phyloP scores from a whole-genome alignment of 2,888 invertebrate species.

The Hybos culiciformis region DNA sequence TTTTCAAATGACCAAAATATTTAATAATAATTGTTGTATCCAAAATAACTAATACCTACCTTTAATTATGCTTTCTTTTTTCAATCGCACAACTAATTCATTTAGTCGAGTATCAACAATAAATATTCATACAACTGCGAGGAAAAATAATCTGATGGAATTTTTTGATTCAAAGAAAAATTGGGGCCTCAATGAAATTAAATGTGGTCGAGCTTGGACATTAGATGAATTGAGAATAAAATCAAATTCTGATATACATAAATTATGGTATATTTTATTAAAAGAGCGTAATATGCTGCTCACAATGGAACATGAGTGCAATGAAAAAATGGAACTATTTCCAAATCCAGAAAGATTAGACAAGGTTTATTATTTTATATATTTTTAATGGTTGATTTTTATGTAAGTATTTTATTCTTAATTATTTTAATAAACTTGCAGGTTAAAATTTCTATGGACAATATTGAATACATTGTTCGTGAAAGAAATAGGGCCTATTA shows the following conservation, averaged over 20 bases:
- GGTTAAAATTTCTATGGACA: slow-evolving; percentile 86
- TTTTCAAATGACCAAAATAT: too few relatives aligned
- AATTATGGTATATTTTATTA: slow-evolving; percentile 80
- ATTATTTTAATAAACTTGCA: slow-evolving; percentile 16
- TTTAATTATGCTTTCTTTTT: too few relatives aligned
- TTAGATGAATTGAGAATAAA: slow-evolving; percentile 85
- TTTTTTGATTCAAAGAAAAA: slow-evolving; percentile 81
- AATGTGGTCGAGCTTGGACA: slow-evolving; percentile 76
- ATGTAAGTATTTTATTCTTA: neutral
- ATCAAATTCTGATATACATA: slow-evolving; percentile 89
- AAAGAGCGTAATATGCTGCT: slow-evolving; percentile 96
- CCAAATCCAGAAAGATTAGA: slow-evolving; percentile 88
- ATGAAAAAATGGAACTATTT: slow-evolving; percentile 51
- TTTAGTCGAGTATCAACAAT: too few relatives aligned
- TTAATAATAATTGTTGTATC: too few relatives aligned
- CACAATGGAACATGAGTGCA: slow-evolving; percentile 84
- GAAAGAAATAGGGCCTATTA: slow-evolving; percentile 88
- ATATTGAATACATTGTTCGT: slow-evolving; percentile 76
- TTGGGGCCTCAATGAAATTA: slow-evolving; percentile 63
- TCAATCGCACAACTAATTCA: too few relatives aligned
- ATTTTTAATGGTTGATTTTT: too few relatives aligned
- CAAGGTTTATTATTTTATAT: slow-evolving; percentile 44
- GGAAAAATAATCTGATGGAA: slow-evolving; percentile 53
- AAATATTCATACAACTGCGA: slow-evolving; percentile 28
- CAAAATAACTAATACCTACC: too few relatives aligned